Base-by-base conservation (phyloP, 2,888 invertebrate genomes). In the Erebia aethiops region DNA sequence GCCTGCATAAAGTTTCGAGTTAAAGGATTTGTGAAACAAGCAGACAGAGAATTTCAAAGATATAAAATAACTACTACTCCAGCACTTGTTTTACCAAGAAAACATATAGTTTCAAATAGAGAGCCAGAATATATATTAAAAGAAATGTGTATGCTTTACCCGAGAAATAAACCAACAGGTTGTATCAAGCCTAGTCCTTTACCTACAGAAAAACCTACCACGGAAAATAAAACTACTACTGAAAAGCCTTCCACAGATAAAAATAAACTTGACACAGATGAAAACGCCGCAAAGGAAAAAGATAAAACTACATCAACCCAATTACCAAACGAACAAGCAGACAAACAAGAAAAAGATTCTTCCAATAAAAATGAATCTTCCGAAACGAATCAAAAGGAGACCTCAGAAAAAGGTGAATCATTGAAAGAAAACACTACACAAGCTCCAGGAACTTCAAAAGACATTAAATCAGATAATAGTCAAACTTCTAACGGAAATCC, bases 1-100 rank as follows among this genome's bases (percentile, higher is more conserved):
- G 16, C 49, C 16, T 80, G 80, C 49, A 54, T 79, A 56, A 74
- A 64, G 70, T 69, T 58, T 54, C 72, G 63, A 54, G 70, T 71
- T 2, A 70, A 66, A 1, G 9, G n/a, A 54, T 73, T 77, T 56
- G 74, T 70, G 0, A 76, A 63, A 63, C 16, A 8, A 11, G 74
- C 79, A 8, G 67, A 69, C 14, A 70, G 54, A 52, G 68, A 75
- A 73, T 79, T 76, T 26, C 62, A 62, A 10, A 76, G 41, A 72
- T 52, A 65, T 0, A 74, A 72, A 58, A 71, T 73, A 9, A 65
- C 70, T 49, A 58, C 60, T 14, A 77, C 78, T 1, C 79, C 79
- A 11, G 54, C 71, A 8, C n/a, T 78, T 41, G 14, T 76, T 66
- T 65, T 78, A 56, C 68, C 73, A n/a, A 71, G 71, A 67, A 74